Base-by-base conservation (phyloP, 2,888 invertebrate species). In the Machimus rusticus region DNA sequence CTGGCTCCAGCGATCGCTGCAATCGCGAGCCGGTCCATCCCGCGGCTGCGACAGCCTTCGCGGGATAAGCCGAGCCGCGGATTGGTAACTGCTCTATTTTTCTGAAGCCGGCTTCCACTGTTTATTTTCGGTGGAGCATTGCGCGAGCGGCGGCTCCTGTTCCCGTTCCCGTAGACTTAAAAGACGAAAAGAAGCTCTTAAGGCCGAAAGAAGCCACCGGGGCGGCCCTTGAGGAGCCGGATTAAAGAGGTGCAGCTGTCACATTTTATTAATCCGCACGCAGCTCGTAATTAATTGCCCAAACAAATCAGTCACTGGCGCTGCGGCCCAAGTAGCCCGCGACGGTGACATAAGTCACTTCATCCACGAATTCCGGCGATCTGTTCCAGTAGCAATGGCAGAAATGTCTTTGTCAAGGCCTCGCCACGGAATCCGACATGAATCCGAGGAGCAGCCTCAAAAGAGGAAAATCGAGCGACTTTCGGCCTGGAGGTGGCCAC, bases 371-470 rank as follows among this genome's bases (percentile, higher is more conserved):
- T 23, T 39, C 39, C 28, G 12, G 78, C 46, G 23, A 46, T 39
- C 78, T 39, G 78, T 46, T 23, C 78, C 78, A 78, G 23, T 23
- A 78, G 43, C 6, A n/a, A n/a, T n/a, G 23, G 6, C 39, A 43
- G 39, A 78, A 78, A 78, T 78, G 78, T 78, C 78, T 78, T 28
- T 78, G 78, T 78, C 78, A 78, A 78, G 78, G 78, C 78, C 78
- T 78, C 43, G 37, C 23, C 43, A 23, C 43, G 78, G 78, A 78
- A 43, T 43, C 39, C 8, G 78, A 78, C 37, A 5, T 28, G 19
- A 78, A 78, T 78, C 39, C 19, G 78, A 78, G 43, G 19, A 57
- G 19, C n/a, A 57, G 19, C 23, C 23, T 66, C 8, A 28, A 46
- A 66, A 66, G 28, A 66, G 66, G 23, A 66, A 28, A 66, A 28